phyloP scores from a whole-genome alignment of 2,113 vertebrate species.

The Psilopogon haemacephalus region DNA sequence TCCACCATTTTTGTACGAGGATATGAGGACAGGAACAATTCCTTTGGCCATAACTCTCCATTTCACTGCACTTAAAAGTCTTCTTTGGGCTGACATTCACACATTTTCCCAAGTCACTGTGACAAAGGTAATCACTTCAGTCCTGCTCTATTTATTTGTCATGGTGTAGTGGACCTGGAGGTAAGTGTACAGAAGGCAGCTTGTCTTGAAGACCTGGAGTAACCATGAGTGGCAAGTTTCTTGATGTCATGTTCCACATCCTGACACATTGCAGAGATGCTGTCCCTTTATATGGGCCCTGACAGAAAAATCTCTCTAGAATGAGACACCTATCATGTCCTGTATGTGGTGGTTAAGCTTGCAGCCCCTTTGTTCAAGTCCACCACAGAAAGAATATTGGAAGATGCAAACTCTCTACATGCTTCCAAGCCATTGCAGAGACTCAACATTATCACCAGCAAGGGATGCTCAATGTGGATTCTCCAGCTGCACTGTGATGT shows the following conservation, averaged over 20 bases:
- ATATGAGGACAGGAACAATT: not conserved
- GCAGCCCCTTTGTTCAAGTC: not conserved
- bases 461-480: not conserved
- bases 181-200: not conserved
- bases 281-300: not conserved
- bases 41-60: not conserved
- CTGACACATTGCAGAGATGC: not conserved
- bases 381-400: not conserved
- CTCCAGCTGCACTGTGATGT: not conserved
- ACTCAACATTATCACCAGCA: not conserved
- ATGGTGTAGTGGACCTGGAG: rapidly evolving
- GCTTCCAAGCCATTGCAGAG: not conserved
- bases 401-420: not conserved
- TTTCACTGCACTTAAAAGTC: not conserved
- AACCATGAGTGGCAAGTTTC: not conserved
- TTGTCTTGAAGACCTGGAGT: not conserved
- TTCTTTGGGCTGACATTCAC: not conserved
- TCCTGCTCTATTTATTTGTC: not conserved
- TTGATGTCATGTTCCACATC: not conserved
- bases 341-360: not conserved
- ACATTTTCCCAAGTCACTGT: not conserved
- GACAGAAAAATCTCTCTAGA: not conserved
- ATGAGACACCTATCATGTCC: not conserved
- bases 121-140: not conserved
- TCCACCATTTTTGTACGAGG: not conserved